Evolutionary conservation across 1,140 invertebrate genomes (phyloP), one percentile per base, ranked within the genome.

Genomic region (Lasioglossum albipes): DNA sequence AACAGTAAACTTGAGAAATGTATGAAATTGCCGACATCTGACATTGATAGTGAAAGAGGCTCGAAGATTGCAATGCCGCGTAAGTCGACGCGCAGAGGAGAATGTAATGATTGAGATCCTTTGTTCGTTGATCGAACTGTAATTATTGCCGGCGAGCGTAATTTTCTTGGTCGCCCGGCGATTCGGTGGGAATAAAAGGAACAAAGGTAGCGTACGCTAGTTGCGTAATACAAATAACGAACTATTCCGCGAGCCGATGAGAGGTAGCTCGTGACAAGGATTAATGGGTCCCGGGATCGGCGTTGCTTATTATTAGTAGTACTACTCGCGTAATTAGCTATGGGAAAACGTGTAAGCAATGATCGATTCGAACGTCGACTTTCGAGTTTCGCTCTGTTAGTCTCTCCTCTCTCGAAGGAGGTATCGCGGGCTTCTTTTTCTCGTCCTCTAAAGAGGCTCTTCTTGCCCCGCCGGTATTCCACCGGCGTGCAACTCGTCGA

Each of bases 381-480:
- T 68, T 54, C 70, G 79, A 77, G 69, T 85, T 68, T 79, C 36
- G 69, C 52, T 86, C 84, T 81, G 52, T 73, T 57, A 67, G 75
- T 82, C 76, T 82, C 76, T 18, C 20, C n/a, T 82, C 76, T 82
- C 76, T 18, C 20, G 16, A 1, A n/a, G 57, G 57, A 45, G 59
- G 77, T n/a, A 49, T 52, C 13, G 67, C 54, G 59, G 27, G 18
- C 52, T 85, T 52, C 83, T 86, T 86, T 86, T 86, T 86, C 83
- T 79, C 80, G 75, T 77, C 72, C 72, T 68, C 84, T 85, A 86
- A 86, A 85, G 84, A 86, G 84, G 61, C 84, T 86, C 80, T 86
- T 86, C 80, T 86, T 86, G 84, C 81, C 73, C 41, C 69, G 85
- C 42, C 67, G 86, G 83, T 87, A 88, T 87, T 87, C 85, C 72